phyloP scores from a whole-genome alignment of 2,888 invertebrate genomes.

The Rhagonycha fulva region DNA sequence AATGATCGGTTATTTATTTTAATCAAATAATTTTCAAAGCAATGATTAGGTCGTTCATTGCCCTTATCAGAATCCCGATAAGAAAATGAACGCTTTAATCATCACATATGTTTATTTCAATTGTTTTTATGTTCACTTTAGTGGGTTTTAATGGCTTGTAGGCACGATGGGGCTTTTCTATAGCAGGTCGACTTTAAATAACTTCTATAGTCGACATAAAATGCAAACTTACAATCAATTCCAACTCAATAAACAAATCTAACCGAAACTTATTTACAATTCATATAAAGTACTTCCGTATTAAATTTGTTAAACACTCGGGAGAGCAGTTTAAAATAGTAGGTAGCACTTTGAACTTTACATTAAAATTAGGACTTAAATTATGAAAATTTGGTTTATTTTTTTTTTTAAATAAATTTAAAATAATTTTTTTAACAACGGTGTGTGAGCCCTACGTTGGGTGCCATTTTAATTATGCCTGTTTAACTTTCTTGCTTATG shows the following conservation, averaged over 20 bases:
- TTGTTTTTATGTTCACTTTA: constrained; percentile 29
- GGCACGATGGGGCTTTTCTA: constrained; percentile 17
- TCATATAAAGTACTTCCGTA: constrained; percentile 12
- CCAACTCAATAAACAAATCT: constrained; percentile 11
- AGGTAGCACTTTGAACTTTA: not conserved
- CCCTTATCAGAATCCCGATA: constrained; percentile 23
- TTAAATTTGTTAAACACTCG: not conserved
- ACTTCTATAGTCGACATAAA: constrained; percentile 1
- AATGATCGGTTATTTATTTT: not conserved
- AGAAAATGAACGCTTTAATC: constrained; percentile 29
- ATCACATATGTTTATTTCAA: constrained; percentile 31
- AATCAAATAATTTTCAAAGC: constrained; percentile 16
- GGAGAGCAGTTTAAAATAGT: not conserved
- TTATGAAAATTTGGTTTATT: not conserved
- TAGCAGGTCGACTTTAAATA: constrained; percentile 17
- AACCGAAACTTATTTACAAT: constrained; percentile 10
- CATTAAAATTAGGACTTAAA: not conserved
- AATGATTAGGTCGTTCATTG: constrained; percentile 24
- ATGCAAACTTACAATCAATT: constrained; percentile 5
- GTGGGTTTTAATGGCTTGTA: constrained; percentile 23
- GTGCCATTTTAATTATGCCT: too few species aligned
- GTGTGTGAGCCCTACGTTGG: too few species aligned
- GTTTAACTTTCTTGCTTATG: too few species aligned
- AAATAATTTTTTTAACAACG: too few species aligned
- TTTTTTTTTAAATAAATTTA: not conserved